phyloP scores from a whole-genome alignment of 1,140 invertebrate species.

The Parasteatoda tepidariorum region DNA sequence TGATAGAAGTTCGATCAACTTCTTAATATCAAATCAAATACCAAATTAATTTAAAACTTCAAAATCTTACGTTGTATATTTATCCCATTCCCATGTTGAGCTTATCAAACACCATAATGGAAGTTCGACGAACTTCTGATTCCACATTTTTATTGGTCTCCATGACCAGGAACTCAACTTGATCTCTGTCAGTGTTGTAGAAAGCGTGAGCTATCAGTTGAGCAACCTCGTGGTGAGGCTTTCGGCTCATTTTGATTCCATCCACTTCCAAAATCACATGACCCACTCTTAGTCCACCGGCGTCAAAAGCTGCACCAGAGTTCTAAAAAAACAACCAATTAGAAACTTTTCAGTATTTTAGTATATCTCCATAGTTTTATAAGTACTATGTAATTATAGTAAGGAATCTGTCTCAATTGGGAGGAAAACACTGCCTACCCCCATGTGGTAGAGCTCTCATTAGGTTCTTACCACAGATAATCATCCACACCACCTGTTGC shows the following conservation, averaged over 20 bases:
- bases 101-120: conserved; percentile 62
- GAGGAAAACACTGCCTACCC: too few species aligned
- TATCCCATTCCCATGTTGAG: background rate
- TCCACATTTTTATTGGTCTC: conserved; percentile 69
- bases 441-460: too few species aligned
- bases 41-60: background rate
- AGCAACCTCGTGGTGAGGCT: conserved; percentile 83
- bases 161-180: conserved; percentile 88
- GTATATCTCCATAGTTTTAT: too few species aligned
- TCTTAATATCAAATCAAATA: too few species aligned
- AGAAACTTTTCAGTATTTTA: background rate
- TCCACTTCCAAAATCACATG: conserved; percentile 94
- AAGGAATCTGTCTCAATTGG: too few species aligned
- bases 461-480: too few species aligned
- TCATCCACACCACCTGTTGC: too few species aligned
- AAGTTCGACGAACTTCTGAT: conserved; percentile 61
- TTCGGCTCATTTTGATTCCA: conserved; percentile 83
- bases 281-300: conserved; percentile 90
- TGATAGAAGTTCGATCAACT: conserved; percentile 62
- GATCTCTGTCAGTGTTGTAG: conserved; percentile 80
- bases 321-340: conserved; percentile 75
- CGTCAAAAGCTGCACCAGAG: conserved; percentile 91
- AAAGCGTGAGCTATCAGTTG: conserved; percentile 89
- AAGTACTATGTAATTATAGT: too few species aligned
- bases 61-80: background rate